Evolutionary conservation across 2,888 invertebrate genomes (phyloP).

Genomic region (Cheiracanthium punctorium): DNA sequence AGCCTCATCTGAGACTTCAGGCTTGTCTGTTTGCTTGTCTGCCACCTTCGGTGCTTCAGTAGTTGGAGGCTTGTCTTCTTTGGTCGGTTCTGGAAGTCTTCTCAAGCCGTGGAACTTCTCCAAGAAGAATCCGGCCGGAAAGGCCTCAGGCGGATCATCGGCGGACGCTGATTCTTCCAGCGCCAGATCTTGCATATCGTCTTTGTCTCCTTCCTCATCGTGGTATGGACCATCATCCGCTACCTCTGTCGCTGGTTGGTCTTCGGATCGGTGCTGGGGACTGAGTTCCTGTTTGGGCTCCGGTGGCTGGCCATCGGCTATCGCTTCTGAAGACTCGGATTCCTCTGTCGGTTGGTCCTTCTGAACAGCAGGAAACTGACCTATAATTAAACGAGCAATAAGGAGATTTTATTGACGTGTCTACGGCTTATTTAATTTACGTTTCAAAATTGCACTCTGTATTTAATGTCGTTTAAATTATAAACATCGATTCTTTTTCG

Average conservation of each 20-base stretch:
- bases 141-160: conserved; percentile 58
- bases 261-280: background rate
- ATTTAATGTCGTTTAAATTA: too few species aligned
- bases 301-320: background rate
- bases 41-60: conserved; percentile 5
- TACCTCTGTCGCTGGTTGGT: background rate
- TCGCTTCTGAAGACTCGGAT: background rate
- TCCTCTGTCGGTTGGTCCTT: background rate
- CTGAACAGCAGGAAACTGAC: conserved; percentile 34
- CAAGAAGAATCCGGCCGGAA: conserved; percentile 50
- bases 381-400: too few species aligned
- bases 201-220: conserved; percentile 3
- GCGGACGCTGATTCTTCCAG: conserved; percentile 28
- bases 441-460: too few species aligned
- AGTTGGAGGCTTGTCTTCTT: conserved; percentile 16
- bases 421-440: too few species aligned
- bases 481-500: too few species aligned
- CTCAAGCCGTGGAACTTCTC: conserved; percentile 40
- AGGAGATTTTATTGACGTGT: too few species aligned
- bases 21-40: background rate
- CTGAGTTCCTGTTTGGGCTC: background rate
- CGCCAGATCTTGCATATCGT: conserved; percentile 30
- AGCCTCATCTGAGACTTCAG: background rate
- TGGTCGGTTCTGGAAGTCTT: conserved; percentile 57
- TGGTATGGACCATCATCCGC: background rate